Conservation (phyloP, 2,888 invertebrate genomes). For the Halictus quadricinctus region DNA sequence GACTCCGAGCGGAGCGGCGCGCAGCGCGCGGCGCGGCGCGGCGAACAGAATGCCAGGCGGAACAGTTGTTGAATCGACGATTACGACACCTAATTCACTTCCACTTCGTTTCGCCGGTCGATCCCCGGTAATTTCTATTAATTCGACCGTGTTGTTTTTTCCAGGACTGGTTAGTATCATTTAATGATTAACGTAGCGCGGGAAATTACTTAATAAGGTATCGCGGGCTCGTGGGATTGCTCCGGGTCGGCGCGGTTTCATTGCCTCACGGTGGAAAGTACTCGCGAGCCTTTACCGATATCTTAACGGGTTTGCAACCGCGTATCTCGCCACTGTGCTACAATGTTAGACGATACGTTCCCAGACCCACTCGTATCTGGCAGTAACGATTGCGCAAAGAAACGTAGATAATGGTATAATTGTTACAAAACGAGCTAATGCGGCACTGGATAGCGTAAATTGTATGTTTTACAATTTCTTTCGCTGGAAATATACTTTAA, state of each 20-base stretch:
- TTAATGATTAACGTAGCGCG: constrained; percentile 43
- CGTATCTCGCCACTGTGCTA: neutral
- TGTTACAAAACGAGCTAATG: neutral
- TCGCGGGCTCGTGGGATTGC: constrained; percentile 28
- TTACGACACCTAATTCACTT: constrained; percentile 43
- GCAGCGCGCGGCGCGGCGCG: no score
- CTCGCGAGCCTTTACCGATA: constrained; percentile 3
- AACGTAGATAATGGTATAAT: neutral
- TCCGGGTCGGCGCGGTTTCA: constrained; percentile 1
- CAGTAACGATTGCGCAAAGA: neutral
- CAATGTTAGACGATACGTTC: constrained; percentile 18
- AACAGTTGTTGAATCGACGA: constrained; percentile 27
- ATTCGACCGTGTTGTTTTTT: constrained; percentile 32
- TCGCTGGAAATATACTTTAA: neutral
- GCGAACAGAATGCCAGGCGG: neutral
- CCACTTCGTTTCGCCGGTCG: neutral
- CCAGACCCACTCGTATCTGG: neutral
- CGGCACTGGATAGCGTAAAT: neutral
- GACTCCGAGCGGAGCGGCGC: neutral
- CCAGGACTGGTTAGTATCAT: constrained; percentile 18
- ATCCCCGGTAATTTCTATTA: constrained; percentile 49
- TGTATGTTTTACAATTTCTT: neutral
- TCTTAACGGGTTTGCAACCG: constrained; percentile 14
- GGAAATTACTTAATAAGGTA: constrained; percentile 54
- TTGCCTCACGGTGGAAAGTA: neutral